Evolutionary conservation across 2,888 invertebrate species (phyloP).

Genomic region (Deilephila elpenor): DNA sequence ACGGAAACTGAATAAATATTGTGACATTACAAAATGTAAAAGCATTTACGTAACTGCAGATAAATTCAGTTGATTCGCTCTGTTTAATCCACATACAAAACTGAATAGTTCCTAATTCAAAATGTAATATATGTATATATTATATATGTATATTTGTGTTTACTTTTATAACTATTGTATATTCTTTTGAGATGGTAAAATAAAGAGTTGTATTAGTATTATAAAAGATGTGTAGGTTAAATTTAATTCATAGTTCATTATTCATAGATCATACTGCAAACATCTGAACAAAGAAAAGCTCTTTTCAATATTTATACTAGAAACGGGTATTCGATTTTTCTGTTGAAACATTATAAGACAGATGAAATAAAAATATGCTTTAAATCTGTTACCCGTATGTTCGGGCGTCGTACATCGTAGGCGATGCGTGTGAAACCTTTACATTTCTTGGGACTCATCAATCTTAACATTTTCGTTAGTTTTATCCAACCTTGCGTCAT

Average conservation of each 20-base stretch:
- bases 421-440: background rate
- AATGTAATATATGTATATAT: no score
- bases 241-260: no score
- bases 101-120: no score
- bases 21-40: background rate
- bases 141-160: no score
- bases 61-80: background rate
- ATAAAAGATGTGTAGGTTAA: no score
- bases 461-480: constrained; percentile 17
- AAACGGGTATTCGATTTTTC: background rate
- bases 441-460: background rate
- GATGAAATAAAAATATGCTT: background rate
- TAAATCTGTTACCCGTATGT: background rate
- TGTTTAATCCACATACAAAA: background rate
- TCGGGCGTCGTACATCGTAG: background rate
- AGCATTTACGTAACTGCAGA: background rate
- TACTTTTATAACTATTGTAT: no score
- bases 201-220: no score
- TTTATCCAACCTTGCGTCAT: constrained; percentile 23
- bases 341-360: background rate
- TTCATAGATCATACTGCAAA: no score
- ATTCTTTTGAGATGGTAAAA: no score
- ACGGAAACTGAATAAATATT: constrained; percentile 14
- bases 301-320: no score
- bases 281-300: no score